Conservation (phyloP, 2,888 invertebrate genomes). For the Osmoderma eremita region DNA sequence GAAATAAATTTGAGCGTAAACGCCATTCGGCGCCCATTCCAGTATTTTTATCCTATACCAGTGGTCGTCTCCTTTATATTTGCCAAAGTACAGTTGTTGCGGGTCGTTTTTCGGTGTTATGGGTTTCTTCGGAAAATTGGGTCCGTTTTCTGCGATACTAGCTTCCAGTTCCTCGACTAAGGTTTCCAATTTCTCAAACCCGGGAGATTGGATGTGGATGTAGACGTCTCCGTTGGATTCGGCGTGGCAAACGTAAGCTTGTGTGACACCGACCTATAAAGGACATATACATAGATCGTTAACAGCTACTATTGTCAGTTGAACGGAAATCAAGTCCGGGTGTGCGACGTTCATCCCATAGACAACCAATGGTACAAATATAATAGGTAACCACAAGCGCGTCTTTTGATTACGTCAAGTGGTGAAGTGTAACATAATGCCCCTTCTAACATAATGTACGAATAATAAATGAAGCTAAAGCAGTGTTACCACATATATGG, state of each 20-base stretch:
- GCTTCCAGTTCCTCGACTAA: conserved; percentile 56
- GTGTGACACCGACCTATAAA: conserved; percentile 53
- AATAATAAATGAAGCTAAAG: no score
- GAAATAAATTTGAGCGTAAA: conserved; percentile 65
- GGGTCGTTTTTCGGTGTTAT: conserved; percentile 57
- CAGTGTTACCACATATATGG: no score
- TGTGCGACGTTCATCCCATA: no score
- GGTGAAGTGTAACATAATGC: no score
- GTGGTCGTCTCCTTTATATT: conserved; percentile 59
- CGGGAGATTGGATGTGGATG: conserved; percentile 60
- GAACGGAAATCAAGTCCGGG: no score
- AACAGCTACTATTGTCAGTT: background rate
- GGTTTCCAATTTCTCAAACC: conserved; percentile 55
- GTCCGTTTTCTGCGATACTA: conserved; percentile 47
- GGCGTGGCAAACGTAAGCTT: conserved; percentile 62
- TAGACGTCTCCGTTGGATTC: conserved; percentile 62
- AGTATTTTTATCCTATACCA: conserved; percentile 66
- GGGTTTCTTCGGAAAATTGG: conserved; percentile 16
- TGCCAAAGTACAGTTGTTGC: conserved; percentile 64
- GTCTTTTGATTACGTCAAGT: no score
- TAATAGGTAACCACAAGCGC: no score
- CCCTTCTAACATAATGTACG: no score
- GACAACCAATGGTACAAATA: no score
- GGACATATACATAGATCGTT: conserved; percentile 34
- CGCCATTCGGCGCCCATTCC: conserved; percentile 59